Conservation (phyloP, 1,140 invertebrate genomes). For the Drosophila seguyi region DNA sequence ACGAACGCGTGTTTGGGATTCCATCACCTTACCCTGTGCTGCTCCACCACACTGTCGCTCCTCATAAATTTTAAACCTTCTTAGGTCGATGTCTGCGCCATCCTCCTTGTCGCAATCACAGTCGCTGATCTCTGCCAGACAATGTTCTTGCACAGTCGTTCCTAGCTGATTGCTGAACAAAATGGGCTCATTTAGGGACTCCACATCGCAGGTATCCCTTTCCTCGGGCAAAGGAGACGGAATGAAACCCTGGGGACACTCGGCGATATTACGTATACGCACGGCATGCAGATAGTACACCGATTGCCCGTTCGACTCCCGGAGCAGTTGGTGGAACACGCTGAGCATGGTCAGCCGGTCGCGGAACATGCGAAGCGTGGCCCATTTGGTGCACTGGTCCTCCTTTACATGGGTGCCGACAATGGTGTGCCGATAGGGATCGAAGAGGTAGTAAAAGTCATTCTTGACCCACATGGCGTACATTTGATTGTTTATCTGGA, state of each 20-base stretch:
- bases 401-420: constrained; percentile 26
- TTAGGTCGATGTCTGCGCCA: neutral
- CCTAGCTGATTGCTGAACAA: constrained; percentile 43
- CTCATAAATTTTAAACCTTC: constrained; percentile 13
- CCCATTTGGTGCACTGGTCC: constrained; percentile 38
- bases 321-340: constrained; percentile 70
- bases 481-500: constrained; percentile 74
- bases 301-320: constrained; percentile 63
- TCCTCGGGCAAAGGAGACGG: constrained; percentile 13
- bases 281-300: constrained; percentile 58
- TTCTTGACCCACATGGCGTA: constrained; percentile 74
- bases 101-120: constrained; percentile 35
- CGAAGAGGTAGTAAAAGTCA: constrained; percentile 69
- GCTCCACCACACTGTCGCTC: neutral
- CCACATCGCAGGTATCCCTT: constrained; percentile 22
- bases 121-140: constrained; percentile 55
- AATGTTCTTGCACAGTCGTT: constrained; percentile 1
- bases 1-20: too few species aligned
- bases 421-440: constrained; percentile 75
- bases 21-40: neutral
- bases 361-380: constrained; percentile 78
- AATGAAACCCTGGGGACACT: constrained; percentile 38
- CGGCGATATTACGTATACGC: constrained; percentile 50
- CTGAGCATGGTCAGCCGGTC: constrained; percentile 52
- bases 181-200: constrained; percentile 61